Percentiles rank a stretch among this genome's conserved stretches.
Evolutionary conservation across 2,797 vertebrate genomes (phyloP).

Genomic region (Poeciliopsis paucimaculata): DNA sequence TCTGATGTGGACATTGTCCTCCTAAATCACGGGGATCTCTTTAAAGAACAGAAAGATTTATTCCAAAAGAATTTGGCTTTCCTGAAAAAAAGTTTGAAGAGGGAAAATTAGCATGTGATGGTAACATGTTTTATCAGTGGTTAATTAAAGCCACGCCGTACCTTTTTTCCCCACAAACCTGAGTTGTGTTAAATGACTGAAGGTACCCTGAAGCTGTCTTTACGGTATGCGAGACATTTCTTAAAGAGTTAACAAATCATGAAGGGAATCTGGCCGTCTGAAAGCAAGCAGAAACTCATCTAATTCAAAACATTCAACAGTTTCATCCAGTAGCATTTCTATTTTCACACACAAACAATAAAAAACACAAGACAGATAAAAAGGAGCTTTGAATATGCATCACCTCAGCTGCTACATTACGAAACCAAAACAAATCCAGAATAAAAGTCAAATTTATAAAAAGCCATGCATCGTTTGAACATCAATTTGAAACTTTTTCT

Average conservation of each 20-base stretch:
- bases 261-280: not conserved
- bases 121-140: not conserved
- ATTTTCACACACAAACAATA: too few species aligned
- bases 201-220: not conserved
- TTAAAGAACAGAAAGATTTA: constrained; percentile 10
- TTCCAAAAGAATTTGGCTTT: constrained; percentile 33
- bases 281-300: not conserved
- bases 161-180: not conserved
- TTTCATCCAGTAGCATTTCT: too few species aligned
- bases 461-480: too few species aligned
- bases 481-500: too few species aligned
- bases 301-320: too few species aligned
- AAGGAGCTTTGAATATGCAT: too few species aligned
- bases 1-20: not conserved
- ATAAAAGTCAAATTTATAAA: too few species aligned
- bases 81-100: constrained; percentile 25
- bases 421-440: too few species aligned
- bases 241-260: not conserved
- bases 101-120: not conserved
- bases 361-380: too few species aligned
- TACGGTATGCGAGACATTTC: not conserved
- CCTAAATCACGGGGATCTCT: constrained; percentile 12
- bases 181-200: not conserved
- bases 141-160: not conserved
- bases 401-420: too few species aligned